Conservation (phyloP, 2,113 vertebrate species). For the Hemiscyllium ocellatum region DNA sequence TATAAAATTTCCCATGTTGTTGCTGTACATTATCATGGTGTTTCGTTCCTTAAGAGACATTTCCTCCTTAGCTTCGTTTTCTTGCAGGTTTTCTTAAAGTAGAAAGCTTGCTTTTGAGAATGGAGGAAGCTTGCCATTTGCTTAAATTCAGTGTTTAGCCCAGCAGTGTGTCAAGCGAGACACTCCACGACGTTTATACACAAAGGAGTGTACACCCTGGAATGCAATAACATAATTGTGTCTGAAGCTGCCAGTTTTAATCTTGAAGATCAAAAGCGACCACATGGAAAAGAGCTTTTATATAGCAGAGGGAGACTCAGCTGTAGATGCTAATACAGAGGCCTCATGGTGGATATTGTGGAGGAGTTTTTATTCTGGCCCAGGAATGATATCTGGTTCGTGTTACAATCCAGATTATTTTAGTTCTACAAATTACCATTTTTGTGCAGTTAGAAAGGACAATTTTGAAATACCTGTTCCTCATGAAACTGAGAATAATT, state of each 20-base stretch:
- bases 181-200: neutral
- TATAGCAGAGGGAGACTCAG: neutral
- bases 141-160: neutral
- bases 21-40: neutral
- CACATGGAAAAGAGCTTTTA: neutral
- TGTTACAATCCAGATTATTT: neutral
- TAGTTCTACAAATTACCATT: neutral
- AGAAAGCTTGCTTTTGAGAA: neutral
- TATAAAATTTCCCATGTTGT: neutral
- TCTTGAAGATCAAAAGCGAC: neutral
- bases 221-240: neutral
- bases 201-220: neutral
- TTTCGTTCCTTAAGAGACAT: neutral
- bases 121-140: neutral
- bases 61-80: neutral
- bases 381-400: neutral
- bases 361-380: neutral
- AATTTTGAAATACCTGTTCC: neutral
- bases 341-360: neutral
- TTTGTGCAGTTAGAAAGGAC: neutral
- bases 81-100: neutral
- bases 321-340: neutral
- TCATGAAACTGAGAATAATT: neutral
- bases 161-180: neutral
- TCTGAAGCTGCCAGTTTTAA: neutral